Percentiles rank a stretch among this genome's conserved stretches.
Conservation (phyloP, 1,140 invertebrate species). For the Oryzaephilus surinamensis region DNA sequence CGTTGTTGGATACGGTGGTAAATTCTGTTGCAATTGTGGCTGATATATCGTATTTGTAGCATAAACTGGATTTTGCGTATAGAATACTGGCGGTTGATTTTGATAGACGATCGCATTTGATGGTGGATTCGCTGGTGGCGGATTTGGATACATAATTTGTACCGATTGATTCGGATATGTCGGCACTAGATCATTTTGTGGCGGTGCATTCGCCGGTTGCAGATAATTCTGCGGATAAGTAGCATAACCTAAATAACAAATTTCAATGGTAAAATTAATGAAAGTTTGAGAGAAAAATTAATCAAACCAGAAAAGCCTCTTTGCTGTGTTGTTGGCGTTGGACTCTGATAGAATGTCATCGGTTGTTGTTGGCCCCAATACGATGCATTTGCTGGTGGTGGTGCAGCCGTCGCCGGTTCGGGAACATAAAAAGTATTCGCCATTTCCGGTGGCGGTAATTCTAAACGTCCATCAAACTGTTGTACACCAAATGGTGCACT, state of each 20-base stretch:
- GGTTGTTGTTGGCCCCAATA: conserved; percentile 25
- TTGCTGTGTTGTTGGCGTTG: conserved; percentile 11
- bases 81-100: conserved; percentile 25
- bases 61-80: conserved; percentile 21
- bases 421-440: conserved; percentile 20
- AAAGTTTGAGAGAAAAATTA: too few species aligned
- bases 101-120: conserved; percentile 22
- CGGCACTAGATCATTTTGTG: conserved; percentile 23
- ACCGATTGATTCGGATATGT: conserved; percentile 27
- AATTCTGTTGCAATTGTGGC: conserved; percentile 9
- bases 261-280: not conserved
- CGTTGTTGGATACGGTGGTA: conserved; percentile 20
- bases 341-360: conserved; percentile 23
- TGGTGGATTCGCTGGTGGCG: conserved; percentile 3
- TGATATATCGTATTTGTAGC: conserved; percentile 5
- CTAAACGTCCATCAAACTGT: conserved; percentile 27
- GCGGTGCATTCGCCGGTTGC: conserved; percentile 9
- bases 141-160: conserved; percentile 20
- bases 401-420: conserved; percentile 9
- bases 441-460: conserved; percentile 14
- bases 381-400: conserved; percentile 12
- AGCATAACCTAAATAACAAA: conserved; percentile 11
- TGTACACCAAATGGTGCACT: conserved; percentile 25
- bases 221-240: conserved; percentile 11
- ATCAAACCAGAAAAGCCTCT: too few species aligned